These are phyloP conservation scores for Pogonocichla stellata DNA, from an alignment of 2,113 vertebrate species.

Conservation along the genomic window DNA sequence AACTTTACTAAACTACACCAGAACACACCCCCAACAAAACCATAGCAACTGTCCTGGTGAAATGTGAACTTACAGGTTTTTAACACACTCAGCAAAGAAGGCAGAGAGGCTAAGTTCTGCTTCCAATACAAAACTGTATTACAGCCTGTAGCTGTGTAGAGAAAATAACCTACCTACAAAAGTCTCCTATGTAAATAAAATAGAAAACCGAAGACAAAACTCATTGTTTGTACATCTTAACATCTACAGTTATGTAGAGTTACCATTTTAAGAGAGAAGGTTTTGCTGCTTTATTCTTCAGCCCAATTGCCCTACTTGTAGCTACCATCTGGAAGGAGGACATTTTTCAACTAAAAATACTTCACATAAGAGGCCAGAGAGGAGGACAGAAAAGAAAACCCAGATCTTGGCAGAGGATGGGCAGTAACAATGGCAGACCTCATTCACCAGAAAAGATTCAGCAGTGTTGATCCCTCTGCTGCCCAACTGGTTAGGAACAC, in stretches of 20 bases:
- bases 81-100: background rate
- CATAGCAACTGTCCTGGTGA: background rate
- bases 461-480: background rate
- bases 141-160: background rate
- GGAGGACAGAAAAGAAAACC: background rate
- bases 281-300: background rate
- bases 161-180: background rate
- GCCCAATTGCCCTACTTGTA: background rate
- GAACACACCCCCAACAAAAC: background rate
- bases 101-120: background rate
- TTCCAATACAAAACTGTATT: background rate
- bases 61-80: background rate
- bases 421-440: background rate
- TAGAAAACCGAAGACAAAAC: background rate
- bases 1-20: background rate
- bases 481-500: background rate
- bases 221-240: background rate
- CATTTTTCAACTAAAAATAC: background rate
- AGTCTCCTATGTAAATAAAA: background rate
- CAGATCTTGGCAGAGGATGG: background rate
- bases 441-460: background rate
- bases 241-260: accelerated
- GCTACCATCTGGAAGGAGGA: background rate
- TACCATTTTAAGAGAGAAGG: background rate
- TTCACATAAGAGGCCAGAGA: background rate